phyloP scores from a whole-genome alignment of 53 echinoderm and acorn worm genomes.

The Temnopleurus reevesii region DNA sequence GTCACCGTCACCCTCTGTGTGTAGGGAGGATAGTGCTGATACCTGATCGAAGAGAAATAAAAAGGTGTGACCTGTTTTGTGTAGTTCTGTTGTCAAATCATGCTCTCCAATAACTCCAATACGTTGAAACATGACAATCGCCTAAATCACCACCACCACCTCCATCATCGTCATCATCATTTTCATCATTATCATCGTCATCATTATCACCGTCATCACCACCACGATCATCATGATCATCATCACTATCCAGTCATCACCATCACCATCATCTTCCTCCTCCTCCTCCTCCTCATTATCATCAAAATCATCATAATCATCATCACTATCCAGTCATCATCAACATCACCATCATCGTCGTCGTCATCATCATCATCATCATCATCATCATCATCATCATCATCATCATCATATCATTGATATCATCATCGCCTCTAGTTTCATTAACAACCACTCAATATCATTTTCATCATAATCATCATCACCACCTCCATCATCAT shows the following conservation, averaged over 20 bases:
- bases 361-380: not conserved
- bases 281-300: no score
- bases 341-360: not conserved
- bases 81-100: no score
- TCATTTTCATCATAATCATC: no score
- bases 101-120: no score
- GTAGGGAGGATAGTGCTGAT: not conserved
- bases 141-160: no score
- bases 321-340: not conserved
- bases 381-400: not conserved
- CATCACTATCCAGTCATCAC: not conserved
- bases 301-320: no score
- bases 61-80: not conserved
- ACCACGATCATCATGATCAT: not conserved
- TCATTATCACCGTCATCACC: not conserved
- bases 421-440: not conserved
- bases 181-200: not conserved
- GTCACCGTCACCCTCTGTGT: not conserved
- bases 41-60: not conserved
- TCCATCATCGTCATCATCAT: no score
- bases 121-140: no score
- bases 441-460: not conserved
- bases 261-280: no score
- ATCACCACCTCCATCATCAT: no score
- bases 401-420: not conserved